phyloP scores from a whole-genome alignment of 1,140 invertebrate genomes.

The Euwallacea fornicatus region DNA sequence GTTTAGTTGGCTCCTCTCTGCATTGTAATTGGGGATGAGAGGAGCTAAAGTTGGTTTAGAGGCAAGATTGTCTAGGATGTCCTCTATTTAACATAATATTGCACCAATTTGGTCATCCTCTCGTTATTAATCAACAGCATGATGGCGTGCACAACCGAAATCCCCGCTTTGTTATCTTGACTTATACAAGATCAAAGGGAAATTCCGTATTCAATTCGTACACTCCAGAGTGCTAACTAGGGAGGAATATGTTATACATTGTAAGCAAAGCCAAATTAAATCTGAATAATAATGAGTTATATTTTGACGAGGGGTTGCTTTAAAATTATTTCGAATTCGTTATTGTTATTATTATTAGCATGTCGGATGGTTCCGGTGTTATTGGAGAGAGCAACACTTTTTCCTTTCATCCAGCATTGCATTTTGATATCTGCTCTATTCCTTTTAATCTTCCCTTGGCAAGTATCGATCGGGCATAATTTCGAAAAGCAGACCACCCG shows the following conservation, averaged over 20 bases:
- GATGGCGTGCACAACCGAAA: constrained; percentile 15
- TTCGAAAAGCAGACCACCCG: constrained; percentile 13
- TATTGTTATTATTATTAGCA: no score
- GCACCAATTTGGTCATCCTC: constrained; percentile 13
- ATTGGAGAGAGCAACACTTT: neutral
- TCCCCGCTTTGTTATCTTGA: constrained; percentile 25
- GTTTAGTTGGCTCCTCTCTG: neutral
- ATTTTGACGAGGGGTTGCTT: constrained; percentile 19
- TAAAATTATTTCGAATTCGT: constrained; percentile 9
- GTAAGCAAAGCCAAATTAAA: constrained; percentile 31
- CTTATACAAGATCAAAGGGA: constrained; percentile 26
- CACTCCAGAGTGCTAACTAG: constrained; percentile 22
- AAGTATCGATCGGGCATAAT: constrained; percentile 18
- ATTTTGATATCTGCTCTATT: neutral
- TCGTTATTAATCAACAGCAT: constrained; percentile 1
- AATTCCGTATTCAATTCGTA: constrained; percentile 33
- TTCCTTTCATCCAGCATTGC: neutral
- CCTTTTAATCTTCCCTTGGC: constrained; percentile 17
- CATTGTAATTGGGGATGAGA: no score
- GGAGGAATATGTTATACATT: constrained; percentile 29
- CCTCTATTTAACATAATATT: neutral
- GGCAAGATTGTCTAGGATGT: no score
- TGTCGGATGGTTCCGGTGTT: no score
- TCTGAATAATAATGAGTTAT: constrained; percentile 32
- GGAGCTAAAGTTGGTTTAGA: no score